Evolutionary conservation across 2,113 vertebrate species (phyloP).

Genomic region (Candoia aspera): DNA sequence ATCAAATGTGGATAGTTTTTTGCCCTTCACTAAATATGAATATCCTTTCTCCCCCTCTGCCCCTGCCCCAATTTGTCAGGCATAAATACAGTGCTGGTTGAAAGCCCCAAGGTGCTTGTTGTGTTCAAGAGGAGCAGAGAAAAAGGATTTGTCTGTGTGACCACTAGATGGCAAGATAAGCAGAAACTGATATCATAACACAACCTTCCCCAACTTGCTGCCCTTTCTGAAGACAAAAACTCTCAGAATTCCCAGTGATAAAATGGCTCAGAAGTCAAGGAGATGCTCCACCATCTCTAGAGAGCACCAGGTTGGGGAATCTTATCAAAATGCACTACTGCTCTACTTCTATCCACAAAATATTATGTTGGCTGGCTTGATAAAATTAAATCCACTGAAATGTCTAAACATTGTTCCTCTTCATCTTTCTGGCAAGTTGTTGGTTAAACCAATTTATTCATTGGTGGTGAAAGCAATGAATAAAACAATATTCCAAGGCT

Average conservation of each 20-base stretch:
- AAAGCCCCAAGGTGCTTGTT: fast-evolving
- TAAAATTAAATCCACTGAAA: neutral
- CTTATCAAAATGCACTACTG: neutral
- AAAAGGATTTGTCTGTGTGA: constrained; percentile 44
- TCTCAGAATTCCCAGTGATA: neutral
- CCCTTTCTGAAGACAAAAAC: neutral
- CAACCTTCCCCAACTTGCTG: neutral
- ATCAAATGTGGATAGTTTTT: neutral
- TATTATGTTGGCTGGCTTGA: neutral
- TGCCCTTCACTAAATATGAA: constrained; percentile 5
- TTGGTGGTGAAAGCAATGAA: neutral
- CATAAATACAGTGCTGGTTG: neutral
- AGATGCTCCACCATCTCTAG: neutral
- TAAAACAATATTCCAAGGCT: neutral
- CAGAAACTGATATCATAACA: constrained; percentile 49
- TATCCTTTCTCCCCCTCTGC: neutral
- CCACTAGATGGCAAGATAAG: constrained; percentile 69
- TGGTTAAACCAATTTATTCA: neutral
- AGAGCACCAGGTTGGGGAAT: neutral
- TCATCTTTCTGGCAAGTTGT: neutral
- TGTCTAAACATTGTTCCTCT: neutral
- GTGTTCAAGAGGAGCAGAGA: neutral
- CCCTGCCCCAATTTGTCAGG: neutral
- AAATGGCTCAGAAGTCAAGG: neutral
- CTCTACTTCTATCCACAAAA: neutral